These are phyloP conservation scores for Papilio helenus DNA, from an alignment of 1,140 invertebrate species.

Conservation along the genomic window DNA sequence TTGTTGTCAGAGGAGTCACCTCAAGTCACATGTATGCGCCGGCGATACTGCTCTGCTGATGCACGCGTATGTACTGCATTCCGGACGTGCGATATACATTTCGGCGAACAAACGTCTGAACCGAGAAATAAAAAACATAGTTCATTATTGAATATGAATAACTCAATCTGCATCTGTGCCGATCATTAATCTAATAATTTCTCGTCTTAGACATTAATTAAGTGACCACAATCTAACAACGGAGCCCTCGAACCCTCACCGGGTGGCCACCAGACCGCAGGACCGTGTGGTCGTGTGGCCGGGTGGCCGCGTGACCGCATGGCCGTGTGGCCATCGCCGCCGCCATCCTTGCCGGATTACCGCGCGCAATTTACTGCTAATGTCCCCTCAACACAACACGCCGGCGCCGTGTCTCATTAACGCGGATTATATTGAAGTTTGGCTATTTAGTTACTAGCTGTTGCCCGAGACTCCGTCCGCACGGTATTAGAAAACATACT, in stretches of 20 bases:
- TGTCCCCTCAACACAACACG: slow-evolving; percentile 18
- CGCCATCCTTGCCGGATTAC: not conserved
- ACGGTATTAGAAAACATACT: too few species aligned
- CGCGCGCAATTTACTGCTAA: slow-evolving; percentile 26
- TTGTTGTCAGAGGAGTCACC: too few species aligned
- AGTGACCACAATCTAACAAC: slow-evolving; percentile 1
- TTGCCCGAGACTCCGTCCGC: not conserved
- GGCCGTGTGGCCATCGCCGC: not conserved
- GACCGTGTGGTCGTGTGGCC: not conserved
- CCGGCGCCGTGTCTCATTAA: slow-evolving; percentile 23
- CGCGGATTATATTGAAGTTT: slow-evolving; percentile 23
- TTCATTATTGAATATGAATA: too few species aligned
- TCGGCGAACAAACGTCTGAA: too few species aligned
- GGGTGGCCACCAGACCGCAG: not conserved
- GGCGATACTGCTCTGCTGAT: too few species aligned
- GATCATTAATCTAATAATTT: not conserved
- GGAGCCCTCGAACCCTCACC: not conserved
- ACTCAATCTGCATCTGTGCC: too few species aligned
- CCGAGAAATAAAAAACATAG: not conserved
- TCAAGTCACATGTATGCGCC: too few species aligned
- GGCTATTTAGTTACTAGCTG: not conserved
- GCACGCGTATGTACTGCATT: too few species aligned
- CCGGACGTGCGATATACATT: too few species aligned
- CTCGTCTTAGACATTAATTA: not conserved
- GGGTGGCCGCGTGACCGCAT: not conserved